These are phyloP conservation scores for Isoperla grammatica DNA, from an alignment of 2,888 invertebrate genomes.

Conservation along the genomic window DNA sequence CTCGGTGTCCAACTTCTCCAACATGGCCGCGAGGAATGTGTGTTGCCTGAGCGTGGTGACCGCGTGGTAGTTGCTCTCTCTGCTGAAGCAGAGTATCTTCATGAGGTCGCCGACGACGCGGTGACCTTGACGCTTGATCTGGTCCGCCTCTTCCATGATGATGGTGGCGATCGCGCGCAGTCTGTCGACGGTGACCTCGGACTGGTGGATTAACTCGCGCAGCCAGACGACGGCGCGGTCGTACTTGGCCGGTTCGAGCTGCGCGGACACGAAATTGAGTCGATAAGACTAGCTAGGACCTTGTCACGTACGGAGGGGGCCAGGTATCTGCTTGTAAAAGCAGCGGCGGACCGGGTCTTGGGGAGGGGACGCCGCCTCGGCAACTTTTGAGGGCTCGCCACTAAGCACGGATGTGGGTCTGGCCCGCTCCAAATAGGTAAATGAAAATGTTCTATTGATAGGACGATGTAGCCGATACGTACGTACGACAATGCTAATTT, in stretches of 20 bases:
- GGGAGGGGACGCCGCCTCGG: too few relatives aligned
- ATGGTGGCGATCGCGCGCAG: slow-evolving; percentile 73
- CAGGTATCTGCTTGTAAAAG: too few relatives aligned
- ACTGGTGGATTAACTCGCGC: slow-evolving; percentile 65
- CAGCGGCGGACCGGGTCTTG: too few relatives aligned
- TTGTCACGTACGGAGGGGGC: too few relatives aligned
- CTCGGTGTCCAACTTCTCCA: slow-evolving; percentile 53
- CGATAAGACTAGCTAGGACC: too few relatives aligned
- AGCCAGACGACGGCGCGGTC: slow-evolving; percentile 70
- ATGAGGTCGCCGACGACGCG: slow-evolving; percentile 59
- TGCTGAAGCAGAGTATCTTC: slow-evolving; percentile 53
- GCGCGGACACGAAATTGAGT: too few relatives aligned
- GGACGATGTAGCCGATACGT: too few relatives aligned
- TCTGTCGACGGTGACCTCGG: slow-evolving; percentile 66
- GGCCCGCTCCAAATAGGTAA: too few relatives aligned
- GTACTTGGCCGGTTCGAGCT: slow-evolving; percentile 74
- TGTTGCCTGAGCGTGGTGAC: slow-evolving; percentile 70
- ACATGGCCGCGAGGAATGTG: slow-evolving; percentile 62
- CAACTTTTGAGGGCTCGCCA: too few relatives aligned
- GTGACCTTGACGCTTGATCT: slow-evolving; percentile 66
- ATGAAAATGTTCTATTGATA: too few relatives aligned
- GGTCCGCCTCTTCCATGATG: slow-evolving; percentile 73
- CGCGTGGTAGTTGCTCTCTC: slow-evolving; percentile 66
- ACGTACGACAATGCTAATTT: too few relatives aligned
- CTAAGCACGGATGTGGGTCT: too few relatives aligned